phyloP scores from a whole-genome alignment of 2,888 invertebrate genomes.

The Gasteruption jaculator region DNA sequence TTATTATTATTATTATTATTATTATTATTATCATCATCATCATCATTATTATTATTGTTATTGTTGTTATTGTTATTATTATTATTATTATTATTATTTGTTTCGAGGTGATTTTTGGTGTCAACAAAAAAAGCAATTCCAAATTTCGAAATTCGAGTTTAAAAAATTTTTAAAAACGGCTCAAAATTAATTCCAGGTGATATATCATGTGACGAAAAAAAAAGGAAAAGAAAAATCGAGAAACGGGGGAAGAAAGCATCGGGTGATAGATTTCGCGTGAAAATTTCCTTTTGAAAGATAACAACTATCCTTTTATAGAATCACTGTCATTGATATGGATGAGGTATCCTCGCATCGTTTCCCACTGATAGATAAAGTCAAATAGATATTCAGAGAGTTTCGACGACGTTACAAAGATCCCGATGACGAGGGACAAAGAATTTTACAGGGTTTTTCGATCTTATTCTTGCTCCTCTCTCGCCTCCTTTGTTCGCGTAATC shows the following conservation, averaged over 20 bases:
- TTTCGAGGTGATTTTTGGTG: too few species aligned
- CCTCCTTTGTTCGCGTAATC: too few species aligned
- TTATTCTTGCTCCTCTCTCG: too few species aligned
- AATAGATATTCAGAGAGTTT: constrained; percentile 27
- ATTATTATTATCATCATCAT: too few species aligned
- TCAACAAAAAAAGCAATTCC: too few species aligned
- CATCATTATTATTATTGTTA: too few species aligned
- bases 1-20: too few species aligned
- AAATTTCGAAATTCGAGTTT: too few species aligned
- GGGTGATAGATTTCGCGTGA: constrained; percentile 25
- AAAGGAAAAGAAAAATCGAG: constrained; percentile 8
- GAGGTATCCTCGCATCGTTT: constrained; percentile 24
- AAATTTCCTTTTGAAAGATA: constrained; percentile 23
- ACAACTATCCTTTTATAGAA: constrained; percentile 21
- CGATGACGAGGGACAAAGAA: neutral
- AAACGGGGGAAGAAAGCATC: constrained; percentile 20
- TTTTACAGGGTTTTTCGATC: too few species aligned
- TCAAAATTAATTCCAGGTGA: too few species aligned
- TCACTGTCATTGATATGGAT: constrained; percentile 32
- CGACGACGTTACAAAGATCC: constrained; percentile 5
- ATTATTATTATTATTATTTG: constrained; percentile 23
- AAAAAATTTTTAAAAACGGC: too few species aligned
- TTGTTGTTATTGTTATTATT: constrained; percentile 22
- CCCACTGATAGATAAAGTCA: constrained; percentile 33
- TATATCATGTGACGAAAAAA: too few species aligned